Base-by-base conservation (phyloP, 2,113 vertebrate genomes). In the Labeo rohita region DNA sequence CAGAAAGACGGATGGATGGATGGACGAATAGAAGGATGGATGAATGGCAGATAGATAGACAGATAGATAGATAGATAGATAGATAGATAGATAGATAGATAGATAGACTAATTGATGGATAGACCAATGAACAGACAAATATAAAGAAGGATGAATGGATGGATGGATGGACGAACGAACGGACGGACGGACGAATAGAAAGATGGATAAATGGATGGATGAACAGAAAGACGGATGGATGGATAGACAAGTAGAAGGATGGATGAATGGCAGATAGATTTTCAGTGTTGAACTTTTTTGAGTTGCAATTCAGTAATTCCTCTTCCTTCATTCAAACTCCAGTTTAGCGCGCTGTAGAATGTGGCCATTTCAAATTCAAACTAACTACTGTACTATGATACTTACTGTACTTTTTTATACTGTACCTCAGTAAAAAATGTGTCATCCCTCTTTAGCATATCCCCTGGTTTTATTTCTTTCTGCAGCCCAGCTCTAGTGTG, bases 371-470 rank as follows among this genome's bases (percentile, higher is more conserved):
- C 18, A 61, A 6, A n/a, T 63, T 63, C n/a, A 23, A 3, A 65
- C 63, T 13, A 65, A 65, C 63, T 65, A 65, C 18, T 59, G 56
- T 28, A 65, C 23, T 65, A 3, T 2, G 39, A 65, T 12, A 70
- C 34, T 68, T 68, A 16, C 63, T 34, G 23, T 66, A 34, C 28
- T 8, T 21, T 16, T 28, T 12, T 34, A 56, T 23, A 63, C 61
- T 63, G n/a, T 63, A 63, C 21, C 66, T 36, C 66, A 84, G 36
- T 63, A 23, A 45, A 75, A 74, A 74, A 74, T 49, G 7, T 34
- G 16, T 52, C 23, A 36, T 54, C 12, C 28, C 36, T 74, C n/a
- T 39, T 56, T 18, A 9, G 2, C 49, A n/a, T 49, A 23, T 49
- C 43, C 72, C 9, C 47, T 49, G 43, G 21, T 74, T 23, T 74